These are phyloP conservation scores for Vespertilio murinus DNA, from an alignment of 2,797 vertebrate genomes.

Conservation along the genomic window DNA sequence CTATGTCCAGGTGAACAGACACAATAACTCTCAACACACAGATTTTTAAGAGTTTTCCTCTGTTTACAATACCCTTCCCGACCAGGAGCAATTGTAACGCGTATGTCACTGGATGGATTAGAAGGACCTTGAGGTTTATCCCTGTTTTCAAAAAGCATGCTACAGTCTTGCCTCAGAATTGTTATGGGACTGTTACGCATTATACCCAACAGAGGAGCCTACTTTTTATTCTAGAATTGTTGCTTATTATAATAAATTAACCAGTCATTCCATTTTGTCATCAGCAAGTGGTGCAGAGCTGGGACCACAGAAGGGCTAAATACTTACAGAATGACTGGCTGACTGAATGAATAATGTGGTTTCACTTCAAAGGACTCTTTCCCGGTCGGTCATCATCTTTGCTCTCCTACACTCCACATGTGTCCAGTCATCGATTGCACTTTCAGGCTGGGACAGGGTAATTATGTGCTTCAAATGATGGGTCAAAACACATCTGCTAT, in stretches of 20 bases:
- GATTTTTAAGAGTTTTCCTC: not conserved
- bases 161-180: not conserved
- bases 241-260: not conserved
- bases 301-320: not conserved
- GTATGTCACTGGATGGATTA: not conserved
- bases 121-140: not conserved
- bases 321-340: not conserved
- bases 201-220: not conserved
- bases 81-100: not conserved
- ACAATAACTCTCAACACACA: not conserved
- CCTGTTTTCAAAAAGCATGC: not conserved
- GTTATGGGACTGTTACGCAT: not conserved
- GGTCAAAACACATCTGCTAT: not conserved
- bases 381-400: not conserved
- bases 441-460: not conserved
- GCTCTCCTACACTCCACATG: not conserved
- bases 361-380: not conserved
- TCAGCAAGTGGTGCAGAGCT: not conserved
- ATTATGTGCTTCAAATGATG: not conserved
- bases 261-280: not conserved
- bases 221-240: not conserved
- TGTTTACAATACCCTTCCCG: not conserved
- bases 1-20: not conserved
- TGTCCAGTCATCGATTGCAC: not conserved
- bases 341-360: not conserved